Conservation (phyloP, 1,140 invertebrate species). For the honey bee (Apis mellifera) region DNA sequence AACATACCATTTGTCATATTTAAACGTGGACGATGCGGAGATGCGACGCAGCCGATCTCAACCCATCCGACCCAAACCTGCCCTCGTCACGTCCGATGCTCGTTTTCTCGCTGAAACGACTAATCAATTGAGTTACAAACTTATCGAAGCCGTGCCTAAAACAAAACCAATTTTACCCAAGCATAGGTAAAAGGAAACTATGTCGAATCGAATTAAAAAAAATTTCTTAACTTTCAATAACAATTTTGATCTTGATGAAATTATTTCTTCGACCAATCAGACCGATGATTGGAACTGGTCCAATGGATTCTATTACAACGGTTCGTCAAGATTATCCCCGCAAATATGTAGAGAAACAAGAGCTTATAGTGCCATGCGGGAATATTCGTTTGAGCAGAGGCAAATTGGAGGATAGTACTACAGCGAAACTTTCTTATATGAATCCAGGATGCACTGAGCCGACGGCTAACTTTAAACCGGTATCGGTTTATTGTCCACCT, state of each 20-base stretch:
- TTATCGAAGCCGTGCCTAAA: conserved; percentile 67
- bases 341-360: conserved; percentile 81
- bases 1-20: conserved; percentile 83
- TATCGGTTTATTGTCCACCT: conserved; percentile 80
- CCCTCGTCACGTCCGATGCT: conserved; percentile 68
- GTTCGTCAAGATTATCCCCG: conserved; percentile 86
- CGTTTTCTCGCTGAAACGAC: conserved; percentile 74
- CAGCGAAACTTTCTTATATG: conserved; percentile 70
- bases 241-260: too few species aligned
- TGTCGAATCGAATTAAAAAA: background rate
- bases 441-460: conserved; percentile 65
- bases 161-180: conserved; percentile 70
- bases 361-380: conserved; percentile 75
- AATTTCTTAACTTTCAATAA: background rate
- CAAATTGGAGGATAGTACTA: conserved; percentile 72
- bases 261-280: conserved; percentile 24
- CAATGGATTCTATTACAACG: conserved; percentile 86
- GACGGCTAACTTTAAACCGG: conserved; percentile 81
- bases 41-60: conserved; percentile 59
- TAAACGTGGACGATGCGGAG: conserved; percentile 72
- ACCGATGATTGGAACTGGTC: conserved; percentile 78
- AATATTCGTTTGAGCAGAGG: conserved; percentile 77
- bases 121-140: conserved; percentile 70
- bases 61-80: conserved; percentile 74
- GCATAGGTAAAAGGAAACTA: conserved; percentile 63